phyloP scores from a whole-genome alignment of 1,140 invertebrate species.

The Apis cerana region DNA sequence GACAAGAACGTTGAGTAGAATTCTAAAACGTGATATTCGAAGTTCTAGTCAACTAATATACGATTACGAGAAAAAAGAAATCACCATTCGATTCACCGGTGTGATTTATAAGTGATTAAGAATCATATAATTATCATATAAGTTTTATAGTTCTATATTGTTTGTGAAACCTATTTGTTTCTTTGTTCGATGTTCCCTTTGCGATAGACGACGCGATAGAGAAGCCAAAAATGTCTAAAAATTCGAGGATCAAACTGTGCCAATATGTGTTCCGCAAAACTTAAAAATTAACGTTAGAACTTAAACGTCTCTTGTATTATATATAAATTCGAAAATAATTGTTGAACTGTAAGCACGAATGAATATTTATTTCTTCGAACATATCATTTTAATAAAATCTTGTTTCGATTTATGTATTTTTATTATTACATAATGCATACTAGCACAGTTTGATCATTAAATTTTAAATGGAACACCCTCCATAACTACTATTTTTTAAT shows the following conservation, averaged over 20 bases:
- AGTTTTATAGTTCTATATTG: slow-evolving; percentile 26
- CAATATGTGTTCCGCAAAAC: neutral
- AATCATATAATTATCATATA: slow-evolving; percentile 7
- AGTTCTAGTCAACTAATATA: slow-evolving; percentile 39
- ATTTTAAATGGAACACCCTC: no score
- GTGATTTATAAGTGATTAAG: slow-evolving; percentile 23
- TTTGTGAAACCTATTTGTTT: slow-evolving; percentile 14
- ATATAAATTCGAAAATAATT: neutral
- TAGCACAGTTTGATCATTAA: neutral
- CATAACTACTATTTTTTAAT: neutral
- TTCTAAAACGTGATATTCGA: slow-evolving; percentile 39
- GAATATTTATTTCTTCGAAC: neutral
- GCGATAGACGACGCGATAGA: neutral
- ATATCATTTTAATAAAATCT: no score
- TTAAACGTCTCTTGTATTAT: neutral
- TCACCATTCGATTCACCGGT: neutral
- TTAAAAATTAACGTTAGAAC: neutral
- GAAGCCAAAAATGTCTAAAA: neutral
- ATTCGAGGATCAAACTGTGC: slow-evolving; percentile 2
- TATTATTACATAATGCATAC: neutral
- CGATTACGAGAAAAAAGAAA: neutral
- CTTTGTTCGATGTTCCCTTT: neutral
- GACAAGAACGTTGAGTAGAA: slow-evolving; percentile 18
- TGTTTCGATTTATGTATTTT: no score
- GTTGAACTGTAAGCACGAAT: neutral